phyloP scores from a whole-genome alignment of 2,113 vertebrate genomes.

The Vireo altiloquus region DNA sequence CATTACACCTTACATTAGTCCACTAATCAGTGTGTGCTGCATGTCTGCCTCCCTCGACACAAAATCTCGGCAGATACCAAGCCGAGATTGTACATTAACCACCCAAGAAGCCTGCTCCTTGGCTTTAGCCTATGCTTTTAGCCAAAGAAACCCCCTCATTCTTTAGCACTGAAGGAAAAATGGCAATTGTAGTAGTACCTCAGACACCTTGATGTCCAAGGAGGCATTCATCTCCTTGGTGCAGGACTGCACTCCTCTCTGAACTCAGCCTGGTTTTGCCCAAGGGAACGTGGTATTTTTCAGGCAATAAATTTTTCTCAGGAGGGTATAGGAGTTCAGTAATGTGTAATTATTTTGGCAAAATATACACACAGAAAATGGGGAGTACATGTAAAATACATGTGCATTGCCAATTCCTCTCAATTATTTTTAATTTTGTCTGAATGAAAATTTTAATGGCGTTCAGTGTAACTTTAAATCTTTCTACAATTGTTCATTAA shows the following conservation, averaged over 20 bases:
- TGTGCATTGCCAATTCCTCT: not conserved
- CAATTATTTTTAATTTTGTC: not conserved
- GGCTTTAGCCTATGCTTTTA: not conserved
- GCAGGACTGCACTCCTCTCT: not conserved
- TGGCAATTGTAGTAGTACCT: not conserved
- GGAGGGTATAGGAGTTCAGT: not conserved
- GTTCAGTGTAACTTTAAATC: not conserved
- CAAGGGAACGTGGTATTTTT: not conserved
- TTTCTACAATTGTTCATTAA: not conserved
- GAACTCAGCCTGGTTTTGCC: not conserved
- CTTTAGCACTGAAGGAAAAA: not conserved
- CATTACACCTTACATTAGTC: not conserved
- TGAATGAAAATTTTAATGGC: not conserved
- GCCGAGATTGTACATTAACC: not conserved
- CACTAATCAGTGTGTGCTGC: not conserved
- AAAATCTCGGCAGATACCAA: not conserved
- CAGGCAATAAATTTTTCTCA: not conserved
- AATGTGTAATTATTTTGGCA: not conserved
- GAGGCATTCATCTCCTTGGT: not conserved
- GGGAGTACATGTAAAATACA: not conserved
- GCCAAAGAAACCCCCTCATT: not conserved
- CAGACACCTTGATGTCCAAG: not conserved
- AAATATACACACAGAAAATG: not conserved
- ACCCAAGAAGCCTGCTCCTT: not conserved
- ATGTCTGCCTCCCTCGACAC: not conserved